phyloP scores from a whole-genome alignment of 1,140 invertebrate species.

The Euura saliciscinereae region DNA sequence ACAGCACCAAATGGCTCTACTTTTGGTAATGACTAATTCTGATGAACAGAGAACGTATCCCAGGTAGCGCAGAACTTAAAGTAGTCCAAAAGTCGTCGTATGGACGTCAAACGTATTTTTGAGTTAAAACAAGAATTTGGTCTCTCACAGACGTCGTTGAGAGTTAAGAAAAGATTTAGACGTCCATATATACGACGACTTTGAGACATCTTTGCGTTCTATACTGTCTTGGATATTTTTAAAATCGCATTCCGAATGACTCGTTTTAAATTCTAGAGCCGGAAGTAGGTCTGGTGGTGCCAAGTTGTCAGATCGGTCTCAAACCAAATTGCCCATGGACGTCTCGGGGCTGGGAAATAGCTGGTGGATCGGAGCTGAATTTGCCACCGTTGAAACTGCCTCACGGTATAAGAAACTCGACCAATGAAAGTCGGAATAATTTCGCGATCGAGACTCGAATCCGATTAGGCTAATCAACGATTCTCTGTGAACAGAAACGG shows the following conservation, averaged over 20 bases:
- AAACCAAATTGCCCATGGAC: constrained; percentile 12
- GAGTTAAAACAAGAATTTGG: no score
- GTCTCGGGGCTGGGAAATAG: constrained; percentile 21
- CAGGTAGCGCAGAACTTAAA: no score
- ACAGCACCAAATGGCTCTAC: constrained; percentile 20
- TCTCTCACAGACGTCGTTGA: no score
- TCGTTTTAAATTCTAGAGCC: neutral
- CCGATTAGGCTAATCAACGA: neutral
- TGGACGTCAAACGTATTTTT: no score
- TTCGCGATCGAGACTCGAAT: neutral
- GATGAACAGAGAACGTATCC: no score
- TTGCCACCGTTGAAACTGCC: constrained; percentile 18
- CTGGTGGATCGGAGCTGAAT: constrained; percentile 18
- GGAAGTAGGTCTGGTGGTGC: constrained; percentile 12
- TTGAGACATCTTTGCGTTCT: no score
- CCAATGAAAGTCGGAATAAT: no score
- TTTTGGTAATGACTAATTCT: constrained; percentile 18
- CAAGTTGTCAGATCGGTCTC: constrained; percentile 2
- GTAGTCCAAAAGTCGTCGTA: no score
- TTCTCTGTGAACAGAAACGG: neutral
- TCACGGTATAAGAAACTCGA: neutral
- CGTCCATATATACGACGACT: no score
- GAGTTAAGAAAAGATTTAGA: no score
- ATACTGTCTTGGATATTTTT: no score
- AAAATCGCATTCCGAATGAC: no score